A percentile compares a stretch with the other conserved stretches of the same genome.
phyloP scores from a whole-genome alignment of 2,888 invertebrate genomes.

The Lathronympha strigana region DNA sequence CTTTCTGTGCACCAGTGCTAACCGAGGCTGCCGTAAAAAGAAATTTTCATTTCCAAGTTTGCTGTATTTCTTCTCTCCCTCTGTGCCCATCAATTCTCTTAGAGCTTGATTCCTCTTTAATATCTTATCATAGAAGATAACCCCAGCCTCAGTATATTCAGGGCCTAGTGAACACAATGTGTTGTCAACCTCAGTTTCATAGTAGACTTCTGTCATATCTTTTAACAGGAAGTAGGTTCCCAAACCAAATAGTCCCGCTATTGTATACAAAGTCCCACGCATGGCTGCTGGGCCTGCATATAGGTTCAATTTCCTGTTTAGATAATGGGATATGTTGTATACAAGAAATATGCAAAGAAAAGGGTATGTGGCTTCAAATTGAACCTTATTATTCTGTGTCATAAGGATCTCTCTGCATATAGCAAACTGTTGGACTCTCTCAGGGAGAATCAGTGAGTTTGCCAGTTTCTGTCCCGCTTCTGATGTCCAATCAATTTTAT shows the following conservation, averaged over 20 bases:
- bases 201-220: conserved; percentile 86
- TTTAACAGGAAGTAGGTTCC: conserved; percentile 86
- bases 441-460: conserved; percentile 88
- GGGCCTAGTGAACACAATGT: conserved; percentile 84
- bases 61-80: conserved; percentile 86
- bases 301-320: conserved; percentile 84
- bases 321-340: conserved; percentile 77
- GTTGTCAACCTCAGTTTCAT: conserved; percentile 86
- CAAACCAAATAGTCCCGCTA: conserved; percentile 82
- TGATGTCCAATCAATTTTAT: conserved; percentile 86
- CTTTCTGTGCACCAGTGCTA: conserved; percentile 87
- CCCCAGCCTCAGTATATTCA: conserved; percentile 88
- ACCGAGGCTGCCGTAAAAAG: conserved; percentile 85
- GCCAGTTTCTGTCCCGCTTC: conserved; percentile 86
- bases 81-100: conserved; percentile 85
- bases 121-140: conserved; percentile 90
- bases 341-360: conserved; percentile 73
- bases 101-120: conserved; percentile 90
- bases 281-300: conserved; percentile 79
- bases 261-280: conserved; percentile 77
- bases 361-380: conserved; percentile 83
- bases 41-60: conserved; percentile 88
- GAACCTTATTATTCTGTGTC: conserved; percentile 83
- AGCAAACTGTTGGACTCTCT: conserved; percentile 91
- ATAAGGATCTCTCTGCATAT: conserved; percentile 90